These are phyloP conservation scores for Pelodiscus sinensis DNA, from an alignment of 2,113 vertebrate genomes.

Conservation along the genomic window DNA sequence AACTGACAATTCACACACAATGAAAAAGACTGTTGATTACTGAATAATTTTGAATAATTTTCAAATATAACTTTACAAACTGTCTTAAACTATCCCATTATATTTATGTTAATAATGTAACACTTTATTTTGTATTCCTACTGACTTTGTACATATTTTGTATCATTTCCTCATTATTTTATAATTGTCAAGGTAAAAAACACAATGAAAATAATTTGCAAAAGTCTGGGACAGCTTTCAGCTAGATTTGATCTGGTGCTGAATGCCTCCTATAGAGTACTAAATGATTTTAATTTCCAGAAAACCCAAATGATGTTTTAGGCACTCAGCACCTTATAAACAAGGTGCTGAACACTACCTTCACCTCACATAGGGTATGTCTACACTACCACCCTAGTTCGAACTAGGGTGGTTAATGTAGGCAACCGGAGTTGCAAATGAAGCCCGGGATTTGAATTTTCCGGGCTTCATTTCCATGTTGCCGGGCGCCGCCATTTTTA, in stretches of 20 bases:
- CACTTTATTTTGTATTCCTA: slow-evolving; percentile 15
- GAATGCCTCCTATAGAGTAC: accelerated
- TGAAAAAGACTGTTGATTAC: slow-evolving; percentile 60
- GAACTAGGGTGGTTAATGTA: too few species aligned
- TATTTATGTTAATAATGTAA: slow-evolving; percentile 37
- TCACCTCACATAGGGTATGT: background rate
- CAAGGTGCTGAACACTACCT: background rate
- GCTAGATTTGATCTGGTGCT: background rate
- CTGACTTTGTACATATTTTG: slow-evolving; percentile 9
- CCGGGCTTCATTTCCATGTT: too few species aligned
- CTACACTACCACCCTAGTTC: too few species aligned
- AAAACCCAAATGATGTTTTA: background rate
- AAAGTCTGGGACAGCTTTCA: background rate
- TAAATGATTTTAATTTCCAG: background rate
- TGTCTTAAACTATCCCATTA: slow-evolving; percentile 42
- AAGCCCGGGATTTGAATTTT: too few species aligned
- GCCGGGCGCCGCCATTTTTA: too few species aligned
- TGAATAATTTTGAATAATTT: slow-evolving; percentile 69
- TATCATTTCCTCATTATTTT: slow-evolving; percentile 19
- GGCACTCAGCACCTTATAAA: background rate
- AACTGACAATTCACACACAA: slow-evolving; percentile 35
- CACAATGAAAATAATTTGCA: background rate
- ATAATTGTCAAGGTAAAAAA: slow-evolving; percentile 22
- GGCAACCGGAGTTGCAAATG: too few species aligned
- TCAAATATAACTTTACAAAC: slow-evolving; percentile 24